Evolutionary conservation across 2,888 invertebrate genomes (phyloP), one percentile per base, ranked within the genome.

Genomic region (Noctua comes): DNA sequence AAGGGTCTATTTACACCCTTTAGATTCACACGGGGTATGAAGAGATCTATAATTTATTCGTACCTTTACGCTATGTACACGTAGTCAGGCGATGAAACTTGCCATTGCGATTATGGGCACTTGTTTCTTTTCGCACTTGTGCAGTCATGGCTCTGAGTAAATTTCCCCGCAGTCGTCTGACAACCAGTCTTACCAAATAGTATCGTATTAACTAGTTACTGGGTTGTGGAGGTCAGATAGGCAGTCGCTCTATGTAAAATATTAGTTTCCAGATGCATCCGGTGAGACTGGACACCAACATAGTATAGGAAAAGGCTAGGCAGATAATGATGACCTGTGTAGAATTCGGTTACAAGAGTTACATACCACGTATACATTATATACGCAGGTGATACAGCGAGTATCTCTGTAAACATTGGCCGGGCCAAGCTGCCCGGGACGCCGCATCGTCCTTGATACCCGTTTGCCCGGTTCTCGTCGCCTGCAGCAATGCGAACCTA

Each of bases 401-500:
- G 24, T 68, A 43, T n/a, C 16, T 48, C 18, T 5, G 6, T 40
- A 24, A 40, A 13, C 31, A 57, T 21, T 69, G 57, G 10, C 68
- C 46, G 70, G 10, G 5, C 36, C 2, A 36, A 64, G 68, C 13
- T 72, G 64, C 68, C 57, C 66, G 72, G 74, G 68, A 21, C 71
- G 51, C 78, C 78, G 66, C 82, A 71, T 24, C 68, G 83, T 31
- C 79, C 83, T 75, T 75, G 65, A 65, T 18, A 59, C 59, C 36
- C 57, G 36, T 6, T n/a, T 7, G 62, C 27, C 43, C 31, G 18
- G 46, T 18, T 16, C 51, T 31, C 21, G n/a, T 31, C 13, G 78
- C 83, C 72, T 78, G 64, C 71, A 82, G 71, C 82, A 31, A 43
- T 64, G 70, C 48, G 57, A 43, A 66, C 31, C 36, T 73, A 40